Conservation (phyloP, 1,140 invertebrate species). For the Cotesia typhae region DNA sequence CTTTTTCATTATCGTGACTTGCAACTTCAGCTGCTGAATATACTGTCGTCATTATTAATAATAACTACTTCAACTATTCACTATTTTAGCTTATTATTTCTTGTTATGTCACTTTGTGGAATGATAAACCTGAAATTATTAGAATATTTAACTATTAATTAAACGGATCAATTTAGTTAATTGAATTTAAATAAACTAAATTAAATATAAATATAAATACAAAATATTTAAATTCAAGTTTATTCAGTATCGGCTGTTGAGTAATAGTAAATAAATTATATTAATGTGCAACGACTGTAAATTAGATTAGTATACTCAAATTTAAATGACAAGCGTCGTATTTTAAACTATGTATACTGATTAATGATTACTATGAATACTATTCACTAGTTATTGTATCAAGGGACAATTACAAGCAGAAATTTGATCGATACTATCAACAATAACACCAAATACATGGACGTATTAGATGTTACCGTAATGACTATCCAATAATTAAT, state of each 20-base stretch:
- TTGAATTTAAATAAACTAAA: neutral
- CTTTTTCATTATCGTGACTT: constrained; percentile 53
- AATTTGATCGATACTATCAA: neutral
- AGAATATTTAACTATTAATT: no score
- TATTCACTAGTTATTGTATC: neutral
- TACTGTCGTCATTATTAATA: constrained; percentile 57
- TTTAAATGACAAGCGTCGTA: neutral
- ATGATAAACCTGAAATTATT: no score
- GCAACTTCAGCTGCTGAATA: constrained; percentile 63
- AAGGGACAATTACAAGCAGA: constrained; percentile 5
- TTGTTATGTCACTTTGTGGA: no score
- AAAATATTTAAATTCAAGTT: no score
- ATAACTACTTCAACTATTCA: neutral
- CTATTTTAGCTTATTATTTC: neutral
- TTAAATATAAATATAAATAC: constrained; percentile 6
- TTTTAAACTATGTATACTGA: neutral
- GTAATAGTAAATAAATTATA: no score
- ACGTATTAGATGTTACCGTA: no score
- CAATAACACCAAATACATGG: neutral
- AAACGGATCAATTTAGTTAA: neutral
- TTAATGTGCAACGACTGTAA: neutral
- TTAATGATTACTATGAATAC: neutral
- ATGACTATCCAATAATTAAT: no score
- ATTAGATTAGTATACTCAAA: neutral
- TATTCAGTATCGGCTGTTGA: no score